Conservation (phyloP, 2,888 invertebrate genomes). For the Diadegma fenestrale region DNA sequence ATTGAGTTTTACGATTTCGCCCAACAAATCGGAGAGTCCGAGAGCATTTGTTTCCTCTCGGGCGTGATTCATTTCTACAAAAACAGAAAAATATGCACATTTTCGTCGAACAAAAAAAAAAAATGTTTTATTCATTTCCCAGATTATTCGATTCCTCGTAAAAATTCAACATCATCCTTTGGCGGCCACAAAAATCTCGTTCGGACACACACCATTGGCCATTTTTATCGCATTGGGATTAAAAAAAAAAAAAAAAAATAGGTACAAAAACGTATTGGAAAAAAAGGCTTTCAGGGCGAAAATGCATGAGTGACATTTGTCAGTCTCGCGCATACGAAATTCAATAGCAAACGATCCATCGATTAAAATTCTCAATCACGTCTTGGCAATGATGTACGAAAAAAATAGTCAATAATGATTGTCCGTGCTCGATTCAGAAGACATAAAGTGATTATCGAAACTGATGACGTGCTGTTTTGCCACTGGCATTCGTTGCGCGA, state of each 20-base stretch:
- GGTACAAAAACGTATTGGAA: too few species aligned
- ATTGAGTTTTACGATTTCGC: slow-evolving; percentile 17
- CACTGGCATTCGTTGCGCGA: slow-evolving; percentile 39
- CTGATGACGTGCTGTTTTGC: slow-evolving; percentile 50
- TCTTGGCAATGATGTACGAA: not conserved
- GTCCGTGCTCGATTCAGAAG: not conserved
- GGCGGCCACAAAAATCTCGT: not conserved
- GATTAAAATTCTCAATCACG: not conserved
- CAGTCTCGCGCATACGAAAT: not conserved
- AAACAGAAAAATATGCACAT: not conserved
- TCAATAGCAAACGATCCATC: not conserved
- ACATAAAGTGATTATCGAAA: slow-evolving; percentile 47
- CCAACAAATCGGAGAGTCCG: not conserved
- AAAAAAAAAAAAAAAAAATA: not conserved
- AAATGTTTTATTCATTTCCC: slow-evolving; percentile 6
- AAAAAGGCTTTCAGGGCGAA: too few species aligned
- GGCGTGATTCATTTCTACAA: not conserved
- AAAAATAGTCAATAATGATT: not conserved
- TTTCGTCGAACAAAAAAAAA: not conserved
- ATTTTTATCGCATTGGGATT: not conserved
- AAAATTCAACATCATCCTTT: not conserved
- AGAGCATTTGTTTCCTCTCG: slow-evolving; percentile 8
- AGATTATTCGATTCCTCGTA: not conserved
- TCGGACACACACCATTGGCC: not conserved
- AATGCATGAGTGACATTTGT: not conserved